Evolutionary conservation across 30 jellyfish, hydroid and myxozoan species (phyloP).

Genomic region (Nemopilema nomurai): DNA sequence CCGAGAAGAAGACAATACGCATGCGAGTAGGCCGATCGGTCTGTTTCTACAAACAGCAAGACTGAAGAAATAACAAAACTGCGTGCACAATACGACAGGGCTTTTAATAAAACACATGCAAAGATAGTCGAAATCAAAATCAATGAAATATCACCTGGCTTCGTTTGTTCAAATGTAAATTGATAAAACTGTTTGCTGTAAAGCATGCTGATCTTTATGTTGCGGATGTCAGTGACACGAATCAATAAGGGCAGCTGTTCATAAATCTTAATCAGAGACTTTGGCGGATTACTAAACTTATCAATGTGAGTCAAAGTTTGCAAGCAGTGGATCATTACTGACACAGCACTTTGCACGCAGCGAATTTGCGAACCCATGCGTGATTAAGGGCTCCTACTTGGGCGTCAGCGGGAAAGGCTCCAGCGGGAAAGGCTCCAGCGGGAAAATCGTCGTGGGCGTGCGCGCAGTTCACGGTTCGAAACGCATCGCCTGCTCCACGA

Average conservation of each 20-base stretch:
- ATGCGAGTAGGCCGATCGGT: conserved; percentile 3
- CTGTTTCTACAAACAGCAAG: neutral
- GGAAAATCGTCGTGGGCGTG: too few relatives aligned
- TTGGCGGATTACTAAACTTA: too few relatives aligned
- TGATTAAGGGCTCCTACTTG: too few relatives aligned
- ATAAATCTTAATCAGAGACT: neutral
- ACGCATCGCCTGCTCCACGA: too few relatives aligned
- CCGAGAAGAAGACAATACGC: neutral
- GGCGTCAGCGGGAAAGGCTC: too few relatives aligned
- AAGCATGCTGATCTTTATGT: neutral
- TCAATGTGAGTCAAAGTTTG: neutral
- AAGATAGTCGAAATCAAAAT: neutral
- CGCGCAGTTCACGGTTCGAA: too few relatives aligned
- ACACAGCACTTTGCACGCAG: neutral
- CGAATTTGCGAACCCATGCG: too few relatives aligned
- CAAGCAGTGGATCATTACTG: neutral
- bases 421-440: too few relatives aligned
- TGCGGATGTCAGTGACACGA: neutral
- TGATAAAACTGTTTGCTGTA: conserved; percentile 19
- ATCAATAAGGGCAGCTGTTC: neutral
- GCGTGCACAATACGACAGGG: neutral
- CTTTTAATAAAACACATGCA: conserved; percentile 3
- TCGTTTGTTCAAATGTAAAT: neutral
- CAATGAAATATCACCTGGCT: conserved; percentile 15
- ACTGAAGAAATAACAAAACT: neutral